phyloP scores from a whole-genome alignment of 2,113 vertebrate genomes.

The Gallinago jamesoni region DNA sequence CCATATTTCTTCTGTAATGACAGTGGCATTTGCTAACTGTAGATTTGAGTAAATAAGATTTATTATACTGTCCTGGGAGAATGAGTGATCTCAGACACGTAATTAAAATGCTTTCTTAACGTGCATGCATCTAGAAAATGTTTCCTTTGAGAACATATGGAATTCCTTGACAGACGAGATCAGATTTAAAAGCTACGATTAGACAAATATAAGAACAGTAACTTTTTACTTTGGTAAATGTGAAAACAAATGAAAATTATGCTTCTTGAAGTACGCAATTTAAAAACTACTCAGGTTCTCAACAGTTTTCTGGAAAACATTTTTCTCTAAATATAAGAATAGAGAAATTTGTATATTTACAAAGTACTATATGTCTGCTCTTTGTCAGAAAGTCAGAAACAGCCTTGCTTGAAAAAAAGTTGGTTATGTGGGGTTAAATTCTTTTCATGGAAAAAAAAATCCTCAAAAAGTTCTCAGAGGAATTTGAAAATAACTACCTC shows the following conservation, averaged over 20 bases:
- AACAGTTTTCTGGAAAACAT: background rate
- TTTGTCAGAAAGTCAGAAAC: background rate
- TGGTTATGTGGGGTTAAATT: background rate
- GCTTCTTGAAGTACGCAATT: background rate
- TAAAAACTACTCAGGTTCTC: background rate
- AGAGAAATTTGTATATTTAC: background rate
- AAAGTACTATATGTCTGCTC: background rate
- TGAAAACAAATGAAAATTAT: background rate
- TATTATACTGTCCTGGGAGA: background rate
- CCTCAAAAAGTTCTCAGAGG: background rate
- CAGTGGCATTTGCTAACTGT: background rate
- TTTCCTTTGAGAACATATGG: background rate
- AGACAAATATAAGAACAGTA: background rate
- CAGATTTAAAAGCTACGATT: background rate
- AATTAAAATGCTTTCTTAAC: constrained; percentile 1
- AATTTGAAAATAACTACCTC: background rate
- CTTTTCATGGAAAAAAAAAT: background rate
- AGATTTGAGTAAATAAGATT: background rate
- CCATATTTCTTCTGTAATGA: background rate
- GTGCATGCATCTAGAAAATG: background rate
- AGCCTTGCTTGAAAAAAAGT: background rate
- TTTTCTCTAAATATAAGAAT: background rate
- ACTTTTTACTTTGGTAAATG: background rate
- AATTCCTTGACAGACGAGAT: background rate
- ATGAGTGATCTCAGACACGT: background rate